A percentile compares a stretch with the other conserved stretches of the same genome.
phyloP scores from a whole-genome alignment of 92 coral and sea anemone species.

The Blastomussa wellsi region DNA sequence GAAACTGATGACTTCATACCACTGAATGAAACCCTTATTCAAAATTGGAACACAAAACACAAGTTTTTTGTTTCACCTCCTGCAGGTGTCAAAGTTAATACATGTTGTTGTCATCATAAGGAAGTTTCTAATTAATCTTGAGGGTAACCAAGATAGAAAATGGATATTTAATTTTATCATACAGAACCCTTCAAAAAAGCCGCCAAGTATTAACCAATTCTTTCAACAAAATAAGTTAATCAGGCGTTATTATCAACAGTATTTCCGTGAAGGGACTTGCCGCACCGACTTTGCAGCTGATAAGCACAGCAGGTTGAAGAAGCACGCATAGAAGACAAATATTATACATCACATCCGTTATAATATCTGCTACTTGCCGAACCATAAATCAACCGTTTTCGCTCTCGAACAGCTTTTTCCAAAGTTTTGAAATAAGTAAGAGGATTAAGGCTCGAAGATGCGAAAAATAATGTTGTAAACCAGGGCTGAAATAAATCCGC shows the following conservation, averaged over 20 bases:
- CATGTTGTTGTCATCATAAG: not conserved
- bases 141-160: not conserved
- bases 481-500: not conserved
- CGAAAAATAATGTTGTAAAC: slow-evolving; percentile 10
- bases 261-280: not conserved
- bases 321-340: not conserved
- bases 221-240: not conserved
- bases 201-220: not conserved
- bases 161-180: not conserved
- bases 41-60: not conserved
- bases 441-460: slow-evolving; percentile 21
- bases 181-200: not conserved
- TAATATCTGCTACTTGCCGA: not conserved
- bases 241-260: not conserved
- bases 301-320: not conserved
- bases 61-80: not conserved
- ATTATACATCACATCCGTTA: not conserved
- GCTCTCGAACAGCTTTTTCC: not conserved
- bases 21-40: not conserved
- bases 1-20: not conserved
- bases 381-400: slow-evolving; percentile 13
- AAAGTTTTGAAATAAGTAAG: not conserved
- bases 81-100: not conserved
- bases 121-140: not conserved
- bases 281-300: slow-evolving; percentile 4